phyloP scores from a whole-genome alignment of 1,140 invertebrate species.

The Drosophila rufa region DNA sequence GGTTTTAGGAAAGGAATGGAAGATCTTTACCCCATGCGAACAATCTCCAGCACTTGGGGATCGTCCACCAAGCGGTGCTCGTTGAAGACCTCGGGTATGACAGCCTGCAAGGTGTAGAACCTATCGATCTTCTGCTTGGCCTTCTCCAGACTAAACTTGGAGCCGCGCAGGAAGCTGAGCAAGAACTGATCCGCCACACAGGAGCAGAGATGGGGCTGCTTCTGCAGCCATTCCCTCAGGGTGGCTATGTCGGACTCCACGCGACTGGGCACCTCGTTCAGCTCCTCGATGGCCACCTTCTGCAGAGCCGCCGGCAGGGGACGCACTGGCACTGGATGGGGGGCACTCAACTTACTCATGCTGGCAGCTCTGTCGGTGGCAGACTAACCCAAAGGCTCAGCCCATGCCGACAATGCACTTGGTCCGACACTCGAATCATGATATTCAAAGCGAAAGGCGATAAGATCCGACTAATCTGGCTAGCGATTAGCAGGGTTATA shows the following conservation, averaged over 20 bases:
- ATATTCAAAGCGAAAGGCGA: conserved; percentile 31
- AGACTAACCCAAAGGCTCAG: conserved; percentile 28
- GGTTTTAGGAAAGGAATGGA: neutral
- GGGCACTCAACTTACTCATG: conserved; percentile 4
- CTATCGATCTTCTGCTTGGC: conserved; percentile 89
- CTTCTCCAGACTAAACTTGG: conserved; percentile 89
- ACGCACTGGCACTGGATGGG: conserved; percentile 46
- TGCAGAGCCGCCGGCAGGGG: conserved; percentile 62
- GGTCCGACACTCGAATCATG: conserved; percentile 19
- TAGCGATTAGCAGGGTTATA: conserved; percentile 21
- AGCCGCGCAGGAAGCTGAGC: conserved; percentile 88
- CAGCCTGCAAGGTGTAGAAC: conserved; percentile 87
- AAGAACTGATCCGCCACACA: conserved; percentile 87
- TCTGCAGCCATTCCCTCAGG: conserved; percentile 88
- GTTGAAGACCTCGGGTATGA: conserved; percentile 87
- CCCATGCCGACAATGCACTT: conserved; percentile 24
- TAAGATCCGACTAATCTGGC: conserved; percentile 44
- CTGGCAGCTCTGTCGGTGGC: conserved; percentile 18
- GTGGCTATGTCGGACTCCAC: conserved; percentile 86
- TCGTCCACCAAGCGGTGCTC: conserved; percentile 76
- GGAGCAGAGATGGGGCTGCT: conserved; percentile 87
- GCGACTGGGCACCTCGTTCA: conserved; percentile 87
- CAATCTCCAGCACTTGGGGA: conserved; percentile 84
- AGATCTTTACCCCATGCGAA: conserved; percentile 85
- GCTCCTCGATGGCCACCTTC: conserved; percentile 86